Evolutionary conservation across 2,113 vertebrate species (phyloP).

Genomic region (Bubo bubo): DNA sequence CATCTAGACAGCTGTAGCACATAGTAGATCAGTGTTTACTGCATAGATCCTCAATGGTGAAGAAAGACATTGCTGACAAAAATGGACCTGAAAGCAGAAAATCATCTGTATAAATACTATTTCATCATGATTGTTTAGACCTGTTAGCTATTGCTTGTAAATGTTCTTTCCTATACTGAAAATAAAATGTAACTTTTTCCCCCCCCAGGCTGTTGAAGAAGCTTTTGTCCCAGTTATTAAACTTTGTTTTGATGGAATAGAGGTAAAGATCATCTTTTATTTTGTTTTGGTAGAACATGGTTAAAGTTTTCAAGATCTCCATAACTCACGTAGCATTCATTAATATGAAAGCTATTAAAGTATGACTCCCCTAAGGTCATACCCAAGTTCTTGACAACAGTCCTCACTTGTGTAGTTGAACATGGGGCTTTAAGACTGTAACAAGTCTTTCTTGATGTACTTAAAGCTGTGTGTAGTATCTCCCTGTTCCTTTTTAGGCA

Average conservation of each 20-base stretch:
- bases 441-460: not conserved
- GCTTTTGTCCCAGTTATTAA: conserved; percentile 93
- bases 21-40: not conserved
- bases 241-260: conserved; percentile 88
- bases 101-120: not conserved
- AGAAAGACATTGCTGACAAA: not conserved
- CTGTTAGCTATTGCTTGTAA: not conserved
- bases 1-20: not conserved
- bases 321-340: not conserved
- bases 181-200: not conserved
- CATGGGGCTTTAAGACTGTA: not conserved
- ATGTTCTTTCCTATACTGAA: not conserved
- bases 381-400: not conserved
- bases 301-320: not conserved
- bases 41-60: not conserved
- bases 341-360: not conserved
- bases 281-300: not conserved
- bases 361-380: not conserved
- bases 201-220: conserved; percentile 85
- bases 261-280: conserved; percentile 74
- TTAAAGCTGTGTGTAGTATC: not conserved
- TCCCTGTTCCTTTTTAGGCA: not conserved
- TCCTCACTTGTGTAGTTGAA: not conserved
- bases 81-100: not conserved
- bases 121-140: not conserved